Evolutionary conservation across 2,888 invertebrate species (phyloP).

Genomic region (Phalera bucephala): DNA sequence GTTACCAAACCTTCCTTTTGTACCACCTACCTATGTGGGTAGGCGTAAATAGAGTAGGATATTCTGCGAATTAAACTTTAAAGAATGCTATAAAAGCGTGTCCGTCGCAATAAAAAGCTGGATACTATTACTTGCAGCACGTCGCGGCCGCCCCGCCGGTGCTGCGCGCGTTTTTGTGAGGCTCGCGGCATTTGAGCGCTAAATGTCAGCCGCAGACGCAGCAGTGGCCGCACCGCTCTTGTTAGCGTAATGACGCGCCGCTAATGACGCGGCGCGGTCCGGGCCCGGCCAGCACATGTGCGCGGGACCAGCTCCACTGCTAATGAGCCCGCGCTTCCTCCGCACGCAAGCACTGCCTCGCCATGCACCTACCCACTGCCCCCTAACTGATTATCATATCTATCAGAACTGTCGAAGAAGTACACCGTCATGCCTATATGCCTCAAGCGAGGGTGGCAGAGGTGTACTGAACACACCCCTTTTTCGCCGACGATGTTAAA

Average conservation of each 20-base stretch:
- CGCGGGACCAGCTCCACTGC: neutral
- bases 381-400: neutral
- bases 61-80: neutral
- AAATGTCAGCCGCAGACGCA: neutral
- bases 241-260: neutral
- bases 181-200: neutral
- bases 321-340: slow-evolving; percentile 1
- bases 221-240: neutral
- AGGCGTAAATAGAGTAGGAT: no score
- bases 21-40: no score
- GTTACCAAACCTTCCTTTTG: no score
- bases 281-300: neutral
- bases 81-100: neutral
- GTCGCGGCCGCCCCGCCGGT: neutral
- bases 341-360: no score
- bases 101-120: neutral
- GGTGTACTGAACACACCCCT: no score
- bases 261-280: slow-evolving; percentile 7
- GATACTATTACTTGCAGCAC: neutral
- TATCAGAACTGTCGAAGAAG: no score
- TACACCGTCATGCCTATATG: no score
- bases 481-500: no score
- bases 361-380: neutral
- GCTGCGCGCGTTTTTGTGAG: neutral
- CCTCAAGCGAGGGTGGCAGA: no score